Percentiles rank a stretch among this genome's conserved stretches.
Conservation (phyloP, 2,797 vertebrate genomes). For the Adrianichthys oophorus region DNA sequence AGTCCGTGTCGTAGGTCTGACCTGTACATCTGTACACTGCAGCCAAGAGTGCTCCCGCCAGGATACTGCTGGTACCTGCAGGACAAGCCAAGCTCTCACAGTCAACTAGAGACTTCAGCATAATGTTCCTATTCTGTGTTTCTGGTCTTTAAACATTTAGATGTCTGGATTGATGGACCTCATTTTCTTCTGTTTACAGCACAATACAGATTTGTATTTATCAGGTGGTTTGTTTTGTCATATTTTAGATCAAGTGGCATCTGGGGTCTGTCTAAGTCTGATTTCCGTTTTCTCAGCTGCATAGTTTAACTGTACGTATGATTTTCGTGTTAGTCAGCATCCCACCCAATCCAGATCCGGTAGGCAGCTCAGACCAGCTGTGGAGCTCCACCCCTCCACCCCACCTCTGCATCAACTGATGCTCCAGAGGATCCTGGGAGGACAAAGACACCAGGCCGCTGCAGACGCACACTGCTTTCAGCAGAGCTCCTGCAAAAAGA, state of each 20-base stretch:
- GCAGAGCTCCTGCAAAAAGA: conserved; percentile 82
- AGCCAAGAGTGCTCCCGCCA: conserved; percentile 88
- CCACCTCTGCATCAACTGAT: conserved; percentile 83
- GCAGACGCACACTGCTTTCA: conserved; percentile 92
- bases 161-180: too few relatives aligned
- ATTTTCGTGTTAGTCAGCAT: background rate
- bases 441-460: conserved; percentile 78
- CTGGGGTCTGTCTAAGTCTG: too few relatives aligned
- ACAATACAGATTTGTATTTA: too few relatives aligned
- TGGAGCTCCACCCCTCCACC: conserved; percentile 89
- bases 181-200: too few relatives aligned
- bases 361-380: conserved; percentile 90
- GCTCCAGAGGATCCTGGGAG: conserved; percentile 73
- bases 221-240: too few relatives aligned
- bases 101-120: background rate
- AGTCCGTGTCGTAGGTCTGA: conserved; percentile 72
- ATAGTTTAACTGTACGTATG: background rate
- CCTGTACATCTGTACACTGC: conserved; percentile 85
- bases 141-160: too few relatives aligned
- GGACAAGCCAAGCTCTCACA: conserved; percentile 1
- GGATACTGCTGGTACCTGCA: conserved; percentile 95
- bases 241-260: too few relatives aligned
- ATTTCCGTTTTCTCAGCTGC: too few relatives aligned
- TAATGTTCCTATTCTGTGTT: background rate
- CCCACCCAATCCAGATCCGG: conserved; percentile 92